Base-by-base conservation (phyloP, 2,888 invertebrate species). In the Hyalella azteca region DNA sequence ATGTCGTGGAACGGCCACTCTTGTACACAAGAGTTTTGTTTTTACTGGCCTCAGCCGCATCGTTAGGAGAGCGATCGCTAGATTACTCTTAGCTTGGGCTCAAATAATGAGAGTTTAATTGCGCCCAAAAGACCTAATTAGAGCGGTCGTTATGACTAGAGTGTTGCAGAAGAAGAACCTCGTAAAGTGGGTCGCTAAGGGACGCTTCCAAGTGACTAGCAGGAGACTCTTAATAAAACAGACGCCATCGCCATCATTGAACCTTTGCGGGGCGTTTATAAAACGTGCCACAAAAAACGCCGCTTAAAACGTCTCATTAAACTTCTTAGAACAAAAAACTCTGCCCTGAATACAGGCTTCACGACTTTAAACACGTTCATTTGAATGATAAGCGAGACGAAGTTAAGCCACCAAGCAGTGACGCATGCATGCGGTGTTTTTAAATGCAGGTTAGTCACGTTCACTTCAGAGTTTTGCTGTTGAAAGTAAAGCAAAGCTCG, bases 121-220 rank as follows among this genome's bases (percentile, higher is more conserved):
- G 66, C 66, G 66, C 66, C 66, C 66, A 66, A 66, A 66, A 66
- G 66, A 66, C 66, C 66, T 66, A 66, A 66, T 66, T 66, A 66
- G 66, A 66, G 66, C 66, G 29, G 66, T 66, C 66, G 66, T 66
- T 66, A 66, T 66, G 66, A 66, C 66, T 66, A 29, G 36, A 66
- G 36, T 66, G 66, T 66, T 66, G 66, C 66, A 66, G 66, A 66
- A 66, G 66, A 66, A 66, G 66, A 39, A 32, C 29, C 66, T 66
- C 66, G 66, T 66, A 66, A 66, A 66, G 36, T 36, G 36, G 19
- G 66, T 66, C 66, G 32, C 66, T 66, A 29, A 66, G 36, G 66
- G 36, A 66, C 66, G 29, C 66, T 66, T 66, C 66, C 29, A n/a
- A n/a, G 66, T 29, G 29, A 54, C 54, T n/a, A 45, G 66, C 32